Conservation (phyloP, 1,140 invertebrate genomes). For the Apocrypta bakeri region DNA sequence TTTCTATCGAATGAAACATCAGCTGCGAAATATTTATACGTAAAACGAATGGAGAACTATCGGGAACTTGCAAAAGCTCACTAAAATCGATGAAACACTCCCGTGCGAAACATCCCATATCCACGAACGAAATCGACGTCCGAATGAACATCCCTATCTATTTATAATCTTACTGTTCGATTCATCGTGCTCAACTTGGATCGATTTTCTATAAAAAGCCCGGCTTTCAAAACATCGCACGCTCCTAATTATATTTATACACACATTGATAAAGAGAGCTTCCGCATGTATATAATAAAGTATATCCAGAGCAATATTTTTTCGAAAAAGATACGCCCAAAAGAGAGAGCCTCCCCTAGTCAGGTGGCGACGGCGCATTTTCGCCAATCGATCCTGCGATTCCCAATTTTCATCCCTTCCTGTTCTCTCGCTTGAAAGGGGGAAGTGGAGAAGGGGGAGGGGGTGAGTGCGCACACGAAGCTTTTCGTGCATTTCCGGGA, state of each 20-base stretch:
- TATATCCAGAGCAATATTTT: too few relatives aligned
- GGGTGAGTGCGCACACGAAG: neutral
- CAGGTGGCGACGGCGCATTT: neutral
- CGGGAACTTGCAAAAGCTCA: neutral
- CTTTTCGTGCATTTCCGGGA: neutral
- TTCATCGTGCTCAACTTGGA: neutral
- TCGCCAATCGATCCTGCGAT: constrained; percentile 28
- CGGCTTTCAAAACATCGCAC: neutral
- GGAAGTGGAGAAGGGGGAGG: too few relatives aligned
- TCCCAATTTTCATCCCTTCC: constrained; percentile 30
- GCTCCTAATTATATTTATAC: too few relatives aligned
- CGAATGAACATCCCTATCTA: too few relatives aligned
- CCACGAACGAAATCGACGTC: neutral
- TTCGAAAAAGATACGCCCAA: neutral
- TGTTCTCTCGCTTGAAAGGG: neutral
- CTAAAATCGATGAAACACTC: neutral
- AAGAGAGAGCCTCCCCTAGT: neutral
- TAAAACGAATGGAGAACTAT: neutral
- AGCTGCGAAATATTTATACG: too few relatives aligned
- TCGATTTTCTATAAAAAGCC: neutral
- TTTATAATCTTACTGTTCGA: neutral
- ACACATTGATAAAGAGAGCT: neutral
- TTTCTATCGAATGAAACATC: too few relatives aligned
- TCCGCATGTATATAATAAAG: too few relatives aligned
- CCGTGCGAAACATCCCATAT: neutral